A percentile compares a stretch with the other conserved stretches of the same genome.
These are phyloP conservation scores for Corydoras sp. DNA, from an alignment of 2,113 vertebrate species.

Conservation along the genomic window DNA sequence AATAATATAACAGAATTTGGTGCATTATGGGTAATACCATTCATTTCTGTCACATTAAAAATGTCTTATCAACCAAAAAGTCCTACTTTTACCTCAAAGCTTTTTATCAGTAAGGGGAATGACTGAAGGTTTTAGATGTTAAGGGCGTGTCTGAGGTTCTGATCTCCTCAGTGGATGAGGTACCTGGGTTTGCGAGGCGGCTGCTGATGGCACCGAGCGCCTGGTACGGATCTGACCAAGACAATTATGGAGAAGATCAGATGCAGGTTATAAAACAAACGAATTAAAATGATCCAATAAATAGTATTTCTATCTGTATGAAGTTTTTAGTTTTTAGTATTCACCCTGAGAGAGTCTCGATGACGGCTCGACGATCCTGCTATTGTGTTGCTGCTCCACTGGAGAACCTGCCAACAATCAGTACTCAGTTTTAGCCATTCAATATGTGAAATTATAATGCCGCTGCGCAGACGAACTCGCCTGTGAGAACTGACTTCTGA, in stretches of 20 bases:
- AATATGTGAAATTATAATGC: no score
- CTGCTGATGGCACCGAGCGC: slow-evolving; percentile 93
- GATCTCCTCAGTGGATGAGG: slow-evolving; percentile 37
- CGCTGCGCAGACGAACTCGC: no score
- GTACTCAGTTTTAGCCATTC: background rate
- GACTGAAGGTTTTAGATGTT: no score
- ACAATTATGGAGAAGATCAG: background rate
- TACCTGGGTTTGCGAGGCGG: slow-evolving; percentile 96
- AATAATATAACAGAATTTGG: no score
- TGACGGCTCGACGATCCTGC: slow-evolving; percentile 58
- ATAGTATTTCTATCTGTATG: background rate
- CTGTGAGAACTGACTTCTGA: no score
- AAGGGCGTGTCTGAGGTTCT: no score
- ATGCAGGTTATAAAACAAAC: no score
- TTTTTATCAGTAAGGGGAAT: no score
- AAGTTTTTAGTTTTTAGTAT: background rate
- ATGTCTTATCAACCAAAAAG: no score
- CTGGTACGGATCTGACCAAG: slow-evolving; percentile 86
- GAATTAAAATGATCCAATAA: background rate
- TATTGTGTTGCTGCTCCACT: slow-evolving; percentile 65
- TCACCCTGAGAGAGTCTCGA: slow-evolving; percentile 60
- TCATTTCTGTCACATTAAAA: no score
- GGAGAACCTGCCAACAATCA: slow-evolving; percentile 53
- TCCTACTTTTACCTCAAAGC: no score
- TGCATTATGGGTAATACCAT: no score